These are phyloP conservation scores for Lithosia quadra DNA, from an alignment of 2,888 invertebrate genomes.

Conservation along the genomic window DNA sequence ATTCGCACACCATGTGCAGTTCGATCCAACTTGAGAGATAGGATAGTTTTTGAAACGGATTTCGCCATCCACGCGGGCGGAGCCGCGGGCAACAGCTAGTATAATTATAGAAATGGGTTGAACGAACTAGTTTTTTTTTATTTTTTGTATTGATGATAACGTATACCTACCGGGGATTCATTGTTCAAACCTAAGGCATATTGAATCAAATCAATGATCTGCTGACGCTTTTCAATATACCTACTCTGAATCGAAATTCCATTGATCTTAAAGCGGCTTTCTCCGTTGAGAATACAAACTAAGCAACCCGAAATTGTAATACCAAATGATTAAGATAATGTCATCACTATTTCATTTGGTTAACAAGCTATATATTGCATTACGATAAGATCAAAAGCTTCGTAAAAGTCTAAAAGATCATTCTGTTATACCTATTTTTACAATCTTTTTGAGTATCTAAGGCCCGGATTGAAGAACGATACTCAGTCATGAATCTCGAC, in stretches of 20 bases:
- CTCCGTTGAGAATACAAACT: not conserved
- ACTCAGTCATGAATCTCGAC: too few species aligned
- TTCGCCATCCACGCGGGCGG: too few species aligned
- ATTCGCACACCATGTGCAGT: too few species aligned
- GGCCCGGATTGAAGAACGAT: too few species aligned
- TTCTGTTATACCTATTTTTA: too few species aligned
- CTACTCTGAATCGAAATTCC: not conserved
- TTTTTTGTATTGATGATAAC: not conserved
- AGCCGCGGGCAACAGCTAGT: too few species aligned
- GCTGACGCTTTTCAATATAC: not conserved
- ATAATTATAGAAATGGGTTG: too few species aligned
- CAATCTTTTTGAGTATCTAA: too few species aligned
- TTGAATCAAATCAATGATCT: not conserved
- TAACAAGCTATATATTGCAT: not conserved
- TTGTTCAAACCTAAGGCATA: not conserved
- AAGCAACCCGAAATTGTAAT: not conserved
- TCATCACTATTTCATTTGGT: not conserved
- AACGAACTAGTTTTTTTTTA: not conserved
- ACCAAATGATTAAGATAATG: not conserved
- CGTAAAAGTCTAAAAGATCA: too few species aligned
- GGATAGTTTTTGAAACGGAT: too few species aligned
- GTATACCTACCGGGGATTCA: not conserved
- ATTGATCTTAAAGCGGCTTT: not conserved
- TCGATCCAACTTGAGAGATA: too few species aligned
- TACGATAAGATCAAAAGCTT: too few species aligned